phyloP scores from a whole-genome alignment of 2,888 invertebrate genomes.

The Linnaemya vulpina region DNA sequence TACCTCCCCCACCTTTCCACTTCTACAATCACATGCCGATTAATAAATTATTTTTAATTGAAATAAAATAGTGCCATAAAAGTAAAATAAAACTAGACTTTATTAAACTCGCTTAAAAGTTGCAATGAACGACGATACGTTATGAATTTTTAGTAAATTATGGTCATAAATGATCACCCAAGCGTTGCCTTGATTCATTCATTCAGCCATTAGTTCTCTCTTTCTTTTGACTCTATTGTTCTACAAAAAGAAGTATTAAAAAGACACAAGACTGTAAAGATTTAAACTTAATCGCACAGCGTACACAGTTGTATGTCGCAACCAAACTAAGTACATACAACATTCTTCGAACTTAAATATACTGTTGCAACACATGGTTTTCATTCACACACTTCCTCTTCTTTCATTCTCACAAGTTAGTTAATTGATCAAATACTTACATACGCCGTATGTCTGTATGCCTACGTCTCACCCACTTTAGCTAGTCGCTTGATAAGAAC shows the following conservation, averaged over 20 bases:
- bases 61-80: neutral
- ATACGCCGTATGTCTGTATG: too few relatives aligned
- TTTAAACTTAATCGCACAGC: constrained; percentile 9
- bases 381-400: constrained; percentile 19
- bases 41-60: neutral
- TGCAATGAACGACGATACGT: constrained; percentile 4
- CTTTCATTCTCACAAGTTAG: constrained; percentile 2
- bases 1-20: too few relatives aligned
- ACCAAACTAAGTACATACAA: neutral
- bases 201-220: constrained; percentile 17
- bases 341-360: constrained; percentile 18
- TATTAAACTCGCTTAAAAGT: constrained; percentile 14
- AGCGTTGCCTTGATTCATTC: constrained; percentile 61
- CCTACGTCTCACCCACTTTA: constrained; percentile 48
- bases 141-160: constrained; percentile 48
- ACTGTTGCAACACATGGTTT: constrained; percentile 24
- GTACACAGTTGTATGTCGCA: neutral
- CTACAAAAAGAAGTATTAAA: constrained; percentile 4
- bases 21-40: neutral
- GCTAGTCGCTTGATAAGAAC: neutral
- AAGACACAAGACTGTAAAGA: constrained; percentile 40
- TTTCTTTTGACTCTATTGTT: constrained; percentile 8
- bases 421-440: constrained; percentile 15
- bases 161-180: constrained; percentile 74
- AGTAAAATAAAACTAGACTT: constrained; percentile 13